A percentile compares a stretch with the other conserved stretches of the same genome.
These are phyloP conservation scores for Drosophila mayaguana DNA, from an alignment of 2,888 invertebrate genomes.

Conservation along the genomic window DNA sequence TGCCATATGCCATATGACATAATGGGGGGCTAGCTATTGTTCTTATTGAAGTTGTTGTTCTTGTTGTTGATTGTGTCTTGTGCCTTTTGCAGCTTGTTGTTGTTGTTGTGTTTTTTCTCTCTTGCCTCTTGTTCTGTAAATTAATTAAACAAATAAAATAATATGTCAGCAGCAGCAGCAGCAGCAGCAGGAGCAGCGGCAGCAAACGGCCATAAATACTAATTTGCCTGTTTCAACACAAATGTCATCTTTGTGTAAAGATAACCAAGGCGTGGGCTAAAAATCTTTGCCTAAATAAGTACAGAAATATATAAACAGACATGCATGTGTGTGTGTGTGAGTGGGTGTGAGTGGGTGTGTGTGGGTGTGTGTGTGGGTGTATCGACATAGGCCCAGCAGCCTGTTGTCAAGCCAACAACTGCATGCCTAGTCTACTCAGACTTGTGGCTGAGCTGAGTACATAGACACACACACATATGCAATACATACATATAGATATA, in stretches of 20 bases:
- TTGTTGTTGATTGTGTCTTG: constrained; percentile 54
- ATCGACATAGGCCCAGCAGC: background rate
- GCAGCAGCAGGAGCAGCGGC: constrained; percentile 61
- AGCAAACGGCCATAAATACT: constrained; percentile 72
- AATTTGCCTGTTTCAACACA: constrained; percentile 76
- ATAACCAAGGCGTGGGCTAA: constrained; percentile 47
- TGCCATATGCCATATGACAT: constrained; percentile 74
- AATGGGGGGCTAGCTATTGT: constrained; percentile 19
- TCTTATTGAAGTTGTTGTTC: constrained; percentile 13
- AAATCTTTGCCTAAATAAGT: constrained; percentile 10
- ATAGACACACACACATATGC: background rate
- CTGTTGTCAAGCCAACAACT: constrained; percentile 17
- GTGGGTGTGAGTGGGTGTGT: background rate
- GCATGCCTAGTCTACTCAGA: background rate
- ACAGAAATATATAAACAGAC: constrained; percentile 5
- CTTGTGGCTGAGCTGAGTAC: constrained; percentile 26
- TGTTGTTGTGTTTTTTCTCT: constrained; percentile 50
- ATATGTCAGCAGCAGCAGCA: constrained; percentile 73
- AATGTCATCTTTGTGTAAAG: constrained; percentile 75
- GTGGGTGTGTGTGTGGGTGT: background rate
- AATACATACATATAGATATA: background rate
- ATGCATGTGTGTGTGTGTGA: background rate
- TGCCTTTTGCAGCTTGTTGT: constrained; percentile 43
- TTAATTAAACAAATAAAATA: constrained; percentile 81
- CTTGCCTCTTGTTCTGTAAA: constrained; percentile 63